Conservation (phyloP, 1,140 invertebrate species). For the Cataglyphis hispanica region DNA sequence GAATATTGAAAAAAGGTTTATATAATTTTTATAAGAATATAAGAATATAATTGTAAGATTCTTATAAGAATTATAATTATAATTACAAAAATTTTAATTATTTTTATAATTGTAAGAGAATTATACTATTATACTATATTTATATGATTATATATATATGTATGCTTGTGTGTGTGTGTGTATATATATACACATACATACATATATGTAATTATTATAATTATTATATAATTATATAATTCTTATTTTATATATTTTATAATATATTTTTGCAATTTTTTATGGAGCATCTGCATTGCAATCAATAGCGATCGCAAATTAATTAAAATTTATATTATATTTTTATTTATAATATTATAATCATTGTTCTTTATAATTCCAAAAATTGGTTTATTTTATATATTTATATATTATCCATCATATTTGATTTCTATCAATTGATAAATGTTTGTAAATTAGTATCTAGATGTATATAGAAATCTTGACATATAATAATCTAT, state of each 20-base stretch:
- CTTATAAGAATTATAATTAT: too few relatives aligned
- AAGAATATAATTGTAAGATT: too few relatives aligned
- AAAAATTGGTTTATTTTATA: conserved; percentile 7
- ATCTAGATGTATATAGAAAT: conserved; percentile 48
- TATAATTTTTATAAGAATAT: conserved; percentile 60
- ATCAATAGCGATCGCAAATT: conserved; percentile 32
- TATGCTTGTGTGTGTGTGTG: too few relatives aligned
- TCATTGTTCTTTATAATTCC: conserved; percentile 4
- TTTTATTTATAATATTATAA: conserved; percentile 18
- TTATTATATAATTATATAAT: too few relatives aligned
- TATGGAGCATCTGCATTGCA: conserved; percentile 24
- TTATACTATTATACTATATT: too few relatives aligned
- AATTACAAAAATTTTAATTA: too few relatives aligned
- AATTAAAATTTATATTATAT: conserved; percentile 18
- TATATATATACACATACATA: too few relatives aligned
- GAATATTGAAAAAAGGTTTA: conserved; percentile 40
- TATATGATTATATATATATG: too few relatives aligned
- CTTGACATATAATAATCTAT: conserved; percentile 31
- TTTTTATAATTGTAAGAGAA: too few relatives aligned
- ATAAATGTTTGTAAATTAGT: conserved; percentile 59
- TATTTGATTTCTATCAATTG: conserved; percentile 33
- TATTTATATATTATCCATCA: too few relatives aligned
- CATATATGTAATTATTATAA: too few relatives aligned
- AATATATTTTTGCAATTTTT: conserved; percentile 64
- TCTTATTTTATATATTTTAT: not conserved